phyloP scores from a whole-genome alignment of 2,797 vertebrate genomes.

The Petrocephalus schoutedeni region DNA sequence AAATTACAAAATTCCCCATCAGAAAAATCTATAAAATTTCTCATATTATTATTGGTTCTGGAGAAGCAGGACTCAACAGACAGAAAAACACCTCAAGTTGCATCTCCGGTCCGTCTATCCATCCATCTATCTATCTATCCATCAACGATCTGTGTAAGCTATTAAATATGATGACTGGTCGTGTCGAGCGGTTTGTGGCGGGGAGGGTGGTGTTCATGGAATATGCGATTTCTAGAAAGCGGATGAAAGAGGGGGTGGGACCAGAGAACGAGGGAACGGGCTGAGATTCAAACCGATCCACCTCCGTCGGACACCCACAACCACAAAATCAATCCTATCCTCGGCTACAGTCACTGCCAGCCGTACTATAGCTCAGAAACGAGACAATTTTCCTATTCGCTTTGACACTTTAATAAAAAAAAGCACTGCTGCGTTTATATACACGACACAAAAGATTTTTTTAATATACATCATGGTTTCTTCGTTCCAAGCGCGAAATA shows the following conservation, averaged over 20 bases:
- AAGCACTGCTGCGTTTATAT: constrained; percentile 8
- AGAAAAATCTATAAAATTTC: not conserved
- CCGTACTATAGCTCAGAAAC: constrained; percentile 38
- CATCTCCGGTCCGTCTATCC: not conserved
- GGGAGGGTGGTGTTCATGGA: not conserved
- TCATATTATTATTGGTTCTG: not conserved
- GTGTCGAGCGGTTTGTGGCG: not conserved
- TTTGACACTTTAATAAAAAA: constrained; percentile 22
- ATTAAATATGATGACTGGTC: not conserved
- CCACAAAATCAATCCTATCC: constrained; percentile 40
- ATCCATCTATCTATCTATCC: not conserved
- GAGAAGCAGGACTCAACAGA: not conserved
- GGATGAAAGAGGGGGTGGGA: not conserved
- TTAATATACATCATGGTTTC: constrained; percentile 33
- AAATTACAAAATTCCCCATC: not conserved
- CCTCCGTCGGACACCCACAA: constrained; percentile 18
- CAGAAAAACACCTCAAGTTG: not conserved
- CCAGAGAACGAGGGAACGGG: not conserved
- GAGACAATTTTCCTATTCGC: constrained; percentile 5
- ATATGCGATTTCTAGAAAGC: not conserved
- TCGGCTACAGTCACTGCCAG: constrained; percentile 43
- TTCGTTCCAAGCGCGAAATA: constrained; percentile 27
- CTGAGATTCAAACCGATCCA: constrained; percentile 19
- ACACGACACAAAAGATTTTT: constrained; percentile 1
- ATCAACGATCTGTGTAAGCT: not conserved